Conservation (phyloP, 2,888 invertebrate genomes). For the Strigamia transsilvanica region DNA sequence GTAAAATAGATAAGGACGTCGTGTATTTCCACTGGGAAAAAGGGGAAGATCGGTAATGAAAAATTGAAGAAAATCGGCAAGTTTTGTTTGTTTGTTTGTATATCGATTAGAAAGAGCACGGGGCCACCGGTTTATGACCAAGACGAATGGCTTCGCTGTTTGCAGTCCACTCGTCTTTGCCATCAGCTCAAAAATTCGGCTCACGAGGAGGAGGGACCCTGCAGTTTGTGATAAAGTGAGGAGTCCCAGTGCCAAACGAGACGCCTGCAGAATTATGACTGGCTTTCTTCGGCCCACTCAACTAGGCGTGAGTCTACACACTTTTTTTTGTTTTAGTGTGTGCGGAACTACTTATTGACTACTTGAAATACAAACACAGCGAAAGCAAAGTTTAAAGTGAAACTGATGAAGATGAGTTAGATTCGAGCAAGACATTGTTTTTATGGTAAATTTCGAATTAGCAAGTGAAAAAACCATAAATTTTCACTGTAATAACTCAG, state of each 20-base stretch:
- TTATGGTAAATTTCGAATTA: too few relatives aligned
- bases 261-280: slow-evolving; percentile 5
- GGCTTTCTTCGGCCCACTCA: neutral
- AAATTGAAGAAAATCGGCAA: neutral
- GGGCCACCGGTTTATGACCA: neutral
- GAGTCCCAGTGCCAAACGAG: slow-evolving; percentile 30
- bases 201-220: slow-evolving; percentile 11
- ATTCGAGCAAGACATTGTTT: too few relatives aligned
- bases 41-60: too few relatives aligned
- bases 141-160: slow-evolving; percentile 1
- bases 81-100: slow-evolving; percentile 5
- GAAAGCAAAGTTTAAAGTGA: too few relatives aligned
- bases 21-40: too few relatives aligned
- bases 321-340: neutral
- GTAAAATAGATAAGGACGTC: neutral
- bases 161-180: slow-evolving; percentile 30
- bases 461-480: too few relatives aligned
- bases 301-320: slow-evolving; percentile 15
- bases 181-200: slow-evolving; percentile 26
- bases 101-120: neutral
- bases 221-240: slow-evolving; percentile 26
- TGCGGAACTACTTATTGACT: too few relatives aligned
- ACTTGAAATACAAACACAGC: too few relatives aligned
- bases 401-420: too few relatives aligned
- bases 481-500: too few relatives aligned